Base-by-base conservation (phyloP, 30 jellyfish, hydroid and myxozoan species). In the Chironex yamaguchii region DNA sequence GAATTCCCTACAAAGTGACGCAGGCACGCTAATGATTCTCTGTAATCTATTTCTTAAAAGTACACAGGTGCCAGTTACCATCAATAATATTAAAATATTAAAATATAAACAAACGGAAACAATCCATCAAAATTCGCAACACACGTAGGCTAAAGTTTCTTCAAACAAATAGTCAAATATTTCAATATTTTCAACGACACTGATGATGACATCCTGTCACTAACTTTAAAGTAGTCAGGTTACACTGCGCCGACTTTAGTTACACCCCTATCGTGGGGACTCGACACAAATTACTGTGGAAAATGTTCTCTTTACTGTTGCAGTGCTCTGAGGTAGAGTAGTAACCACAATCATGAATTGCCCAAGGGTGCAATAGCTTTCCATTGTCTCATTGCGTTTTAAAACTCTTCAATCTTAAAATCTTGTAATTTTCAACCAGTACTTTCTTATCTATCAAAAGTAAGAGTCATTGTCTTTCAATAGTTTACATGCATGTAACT, bases 261-360 rank as follows among this genome's bases (percentile, higher is more conserved):
- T 4, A 81, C 53, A 85, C 82, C 34, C 69, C 85, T 20, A 66
- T 49, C 23, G 92, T 81, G 20, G 76, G 54, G 51, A 64, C 67
- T 81, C 69, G 63, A 66, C 69, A 76, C 29, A 42, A 36, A 42
- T 25, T 34, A 67, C 53, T 31, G 67, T 49, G 6, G 85, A 81
- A 51, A 81, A 81, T 0, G 85, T 30, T 36, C 92, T 3, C 54
- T 81, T 79, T 29, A 65, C 85, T 17, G 92, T 78, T 26, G 92
- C 85, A 12, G 85, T 81, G 76, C 92, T 81, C 53, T 67, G 92
- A 17, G 85, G 92, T 33, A 81, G 58, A 0, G 92, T 85, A 25
- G 66, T 81, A 9, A 81, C 53, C 75, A 42, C 69, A 21, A 81
- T 22, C 77, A 81, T 65, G 53, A 81, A 81, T 67, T 64, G 36